Evolutionary conservation across 2,888 invertebrate genomes (phyloP), one percentile per base, ranked within the genome.

Genomic region (Chrysolina americana): DNA sequence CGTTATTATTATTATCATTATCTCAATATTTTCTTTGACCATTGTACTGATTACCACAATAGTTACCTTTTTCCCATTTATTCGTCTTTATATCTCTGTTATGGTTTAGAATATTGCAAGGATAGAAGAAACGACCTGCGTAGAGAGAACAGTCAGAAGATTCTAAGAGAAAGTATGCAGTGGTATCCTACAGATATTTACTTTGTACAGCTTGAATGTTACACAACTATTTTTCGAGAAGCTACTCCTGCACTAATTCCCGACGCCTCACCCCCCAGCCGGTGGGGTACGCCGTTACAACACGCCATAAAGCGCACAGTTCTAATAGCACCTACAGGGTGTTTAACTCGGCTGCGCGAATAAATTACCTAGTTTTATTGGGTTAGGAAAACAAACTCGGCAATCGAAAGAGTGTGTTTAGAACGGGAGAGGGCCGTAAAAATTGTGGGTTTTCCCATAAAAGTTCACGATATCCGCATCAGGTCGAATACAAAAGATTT

Each of bases 281-380:
- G 8, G 11, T 0, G 44, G 15, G 15, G 19, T 11, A 10, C 2
- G 13, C 10, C 10, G 17, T 21, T 13, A 59, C 59, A 50, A 50
- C 71, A 50, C 21, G 23, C 65, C 47, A 66, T 70, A 66, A 74
- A 74, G 53, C 65, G 53, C 56, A n/a, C 41, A 21, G 65, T 66
- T 47, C 70, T 74, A 74, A 70, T 70, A 70, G 70, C 70, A 59
- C 72, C 68, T 72, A 72, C 68, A 72, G 72, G 72, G 72, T 72
- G 72, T 72, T 68, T 59, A 62, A 62, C 28, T 23, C 66, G 13
- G 28, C 47, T 28, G 36, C 56, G 47, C 15, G 62, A 59, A 59
- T 71, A 71, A 66, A 36, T 66, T 41, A 62, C 21, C 19, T 11
- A 2, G 21, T 53, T 71, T 72, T 72, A 72, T 72, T 71, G 63